Percentiles rank a stretch among this genome's conserved stretches.
Conservation (phyloP, 1,140 invertebrate species). For the Antheraea mylitta region DNA sequence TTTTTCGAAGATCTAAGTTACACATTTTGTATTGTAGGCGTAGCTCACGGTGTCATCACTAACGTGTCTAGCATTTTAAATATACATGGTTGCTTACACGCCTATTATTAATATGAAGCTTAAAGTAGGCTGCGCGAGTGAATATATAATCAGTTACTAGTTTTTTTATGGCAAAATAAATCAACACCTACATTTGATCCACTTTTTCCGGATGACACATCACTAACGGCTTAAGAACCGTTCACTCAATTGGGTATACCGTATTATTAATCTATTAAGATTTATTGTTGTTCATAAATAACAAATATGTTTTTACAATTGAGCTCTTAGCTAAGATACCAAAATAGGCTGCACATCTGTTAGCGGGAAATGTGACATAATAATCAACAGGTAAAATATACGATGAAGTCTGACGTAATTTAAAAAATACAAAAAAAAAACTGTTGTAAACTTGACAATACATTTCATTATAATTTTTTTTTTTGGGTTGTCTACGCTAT, state of each 20-base stretch:
- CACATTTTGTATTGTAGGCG: background rate
- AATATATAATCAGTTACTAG: background rate
- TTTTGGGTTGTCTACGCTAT: no score
- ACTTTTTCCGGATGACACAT: background rate
- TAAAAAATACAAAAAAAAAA: no score
- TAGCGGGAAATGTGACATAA: no score
- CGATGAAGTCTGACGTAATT: no score
- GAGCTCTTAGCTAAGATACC: no score
- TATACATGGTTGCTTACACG: background rate
- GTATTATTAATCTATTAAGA: background rate
- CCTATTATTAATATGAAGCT: background rate
- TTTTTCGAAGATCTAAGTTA: background rate
- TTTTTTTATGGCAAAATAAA: background rate
- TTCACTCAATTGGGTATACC: background rate
- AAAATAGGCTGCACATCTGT: no score
- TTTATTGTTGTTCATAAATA: background rate
- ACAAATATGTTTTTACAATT: background rate
- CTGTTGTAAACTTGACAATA: no score
- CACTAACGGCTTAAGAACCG: background rate
- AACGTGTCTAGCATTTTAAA: background rate
- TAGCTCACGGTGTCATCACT: background rate
- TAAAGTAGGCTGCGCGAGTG: background rate
- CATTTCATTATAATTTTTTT: no score
- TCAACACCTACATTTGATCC: background rate
- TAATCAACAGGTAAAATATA: no score